These are phyloP conservation scores for Desoria tigrina DNA, from an alignment of 2,888 invertebrate species.

Conservation along the genomic window DNA sequence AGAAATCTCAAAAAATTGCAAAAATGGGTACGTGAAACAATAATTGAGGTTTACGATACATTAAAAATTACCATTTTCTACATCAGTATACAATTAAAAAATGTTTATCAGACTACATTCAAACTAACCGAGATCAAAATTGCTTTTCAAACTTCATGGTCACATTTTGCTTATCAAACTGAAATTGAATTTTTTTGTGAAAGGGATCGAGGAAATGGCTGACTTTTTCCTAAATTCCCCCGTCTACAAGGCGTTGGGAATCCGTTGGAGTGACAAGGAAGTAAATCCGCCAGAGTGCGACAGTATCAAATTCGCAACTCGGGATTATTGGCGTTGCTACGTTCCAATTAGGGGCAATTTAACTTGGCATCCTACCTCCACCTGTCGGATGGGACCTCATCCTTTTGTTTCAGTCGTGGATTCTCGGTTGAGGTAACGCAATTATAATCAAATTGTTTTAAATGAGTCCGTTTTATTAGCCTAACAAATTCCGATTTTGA, in stretches of 20 bases:
- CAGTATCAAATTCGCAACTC: background rate
- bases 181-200: background rate
- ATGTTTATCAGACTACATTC: background rate
- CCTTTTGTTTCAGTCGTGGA: constrained; percentile 26
- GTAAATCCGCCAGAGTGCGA: background rate
- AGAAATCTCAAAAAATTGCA: too few species aligned
- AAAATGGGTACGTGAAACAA: too few species aligned
- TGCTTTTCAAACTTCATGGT: background rate
- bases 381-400: constrained; percentile 39
- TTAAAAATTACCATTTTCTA: too few species aligned
- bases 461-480: too few species aligned
- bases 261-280: constrained; percentile 16
- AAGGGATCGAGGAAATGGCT: constrained; percentile 27
- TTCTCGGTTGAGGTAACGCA: constrained; percentile 29
- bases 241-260: constrained; percentile 22
- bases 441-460: too few species aligned
- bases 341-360: background rate
- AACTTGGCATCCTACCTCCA: constrained; percentile 27
- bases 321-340: constrained; percentile 34
- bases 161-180: background rate
- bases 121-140: background rate
- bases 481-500: too few species aligned
- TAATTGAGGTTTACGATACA: too few species aligned
- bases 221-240: constrained; percentile 32
- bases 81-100: too few species aligned